Evolutionary conservation across 2,888 invertebrate species (phyloP), one percentile per base, ranked within the genome.

Genomic region (Hyalella azteca): DNA sequence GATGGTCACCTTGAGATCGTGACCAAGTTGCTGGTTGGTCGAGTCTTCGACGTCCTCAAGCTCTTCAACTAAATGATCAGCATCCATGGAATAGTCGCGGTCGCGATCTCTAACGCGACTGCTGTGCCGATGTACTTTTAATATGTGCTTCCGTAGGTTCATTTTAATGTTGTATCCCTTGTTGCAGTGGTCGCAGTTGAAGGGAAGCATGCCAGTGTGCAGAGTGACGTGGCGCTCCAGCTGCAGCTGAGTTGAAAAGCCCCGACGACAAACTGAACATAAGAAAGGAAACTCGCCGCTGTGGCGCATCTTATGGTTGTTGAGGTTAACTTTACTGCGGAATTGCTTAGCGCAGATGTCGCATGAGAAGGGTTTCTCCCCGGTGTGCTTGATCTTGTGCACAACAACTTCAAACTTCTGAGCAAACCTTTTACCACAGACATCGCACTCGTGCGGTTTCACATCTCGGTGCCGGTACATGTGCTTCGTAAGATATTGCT

Each of bases 181-280:
- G 29, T 81, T 75, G 66, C 84, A 84, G 22, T 82, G 78, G 22
- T 45, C 40, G 48, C 84, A 84, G 48, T 76, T 81, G 79, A 81
- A 84, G n/a, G 84, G 84, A 41, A 81, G 82, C 75, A 75, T 75
- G 26, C 81, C 79, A 13, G 84, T 82, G 76, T 84, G 84, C n/a
- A 84, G 77, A 9, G 79, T 82, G 9, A 84, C 84, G 36, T 84
- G 84, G 2, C 84, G 80, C 59, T 84, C 82, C 36, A 84, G 77
- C 73, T 84, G 84, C 19, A 84, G 81, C 36, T 84, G 84, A n/a
- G 84, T 84, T 19, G 85, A 84, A 77, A 86, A 86, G 22, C 85
- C 85, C 48, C 85, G 86, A 26, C 82, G 80, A 79, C 86, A 86
- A 36, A 82, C 77, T 22, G 81, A 81, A 77, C 86, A 86, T 26